These are phyloP conservation scores for Champsocephalus esox DNA, from an alignment of 2,797 vertebrate species.

Conservation along the genomic window DNA sequence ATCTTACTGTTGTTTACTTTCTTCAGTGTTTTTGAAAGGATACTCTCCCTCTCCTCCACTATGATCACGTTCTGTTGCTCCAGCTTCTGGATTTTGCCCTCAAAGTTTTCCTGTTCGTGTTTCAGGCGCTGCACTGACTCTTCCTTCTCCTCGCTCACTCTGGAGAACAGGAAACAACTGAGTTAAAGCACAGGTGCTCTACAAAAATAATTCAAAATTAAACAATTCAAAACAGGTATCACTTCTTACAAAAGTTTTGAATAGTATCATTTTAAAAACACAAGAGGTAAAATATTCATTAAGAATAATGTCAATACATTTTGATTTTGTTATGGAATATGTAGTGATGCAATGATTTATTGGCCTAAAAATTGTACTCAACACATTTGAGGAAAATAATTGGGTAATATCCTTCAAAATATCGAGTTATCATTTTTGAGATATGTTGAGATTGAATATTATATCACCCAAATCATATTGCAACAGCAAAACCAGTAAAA, in stretches of 20 bases:
- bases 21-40: conserved; percentile 80
- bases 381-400: no score
- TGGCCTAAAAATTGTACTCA: no score
- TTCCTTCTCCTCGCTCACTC: conserved; percentile 97
- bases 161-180: conserved; percentile 60
- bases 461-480: no score
- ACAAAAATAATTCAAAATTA: neutral
- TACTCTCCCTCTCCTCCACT: conserved; percentile 94
- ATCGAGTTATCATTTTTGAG: no score
- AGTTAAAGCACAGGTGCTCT: neutral
- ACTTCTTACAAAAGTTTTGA: neutral
- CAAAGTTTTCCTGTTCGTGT: conserved; percentile 93
- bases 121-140: conserved; percentile 91
- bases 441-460: no score
- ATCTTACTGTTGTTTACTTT: neutral
- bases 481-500: no score
- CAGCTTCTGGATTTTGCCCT: conserved; percentile 93
- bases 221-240: neutral
- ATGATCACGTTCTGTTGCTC: conserved; percentile 94
- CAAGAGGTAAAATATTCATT: no score
- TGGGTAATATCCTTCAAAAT: no score
- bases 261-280: no score
- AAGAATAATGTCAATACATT: no score
- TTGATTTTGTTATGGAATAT: no score
- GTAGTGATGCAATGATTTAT: no score